These are phyloP conservation scores for Dione vanillae DNA, from an alignment of 2,888 invertebrate genomes.

Conservation along the genomic window DNA sequence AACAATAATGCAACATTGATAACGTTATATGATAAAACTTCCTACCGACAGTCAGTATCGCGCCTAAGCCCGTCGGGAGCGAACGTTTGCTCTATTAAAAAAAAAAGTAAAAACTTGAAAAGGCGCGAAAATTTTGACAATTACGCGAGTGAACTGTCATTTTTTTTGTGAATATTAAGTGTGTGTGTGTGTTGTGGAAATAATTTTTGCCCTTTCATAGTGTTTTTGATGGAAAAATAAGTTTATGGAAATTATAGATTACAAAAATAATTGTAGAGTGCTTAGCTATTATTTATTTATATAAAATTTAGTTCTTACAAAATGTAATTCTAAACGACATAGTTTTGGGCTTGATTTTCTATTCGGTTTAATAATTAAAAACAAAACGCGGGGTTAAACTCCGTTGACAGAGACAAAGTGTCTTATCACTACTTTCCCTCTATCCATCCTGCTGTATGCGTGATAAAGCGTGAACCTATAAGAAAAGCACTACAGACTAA, in stretches of 20 bases:
- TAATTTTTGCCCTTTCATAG: not conserved
- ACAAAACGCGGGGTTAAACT: too few species aligned
- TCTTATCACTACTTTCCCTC: too few species aligned
- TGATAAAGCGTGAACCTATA: too few species aligned
- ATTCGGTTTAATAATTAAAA: too few species aligned
- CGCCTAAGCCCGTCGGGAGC: slow-evolving; percentile 5
- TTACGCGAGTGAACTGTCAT: not conserved
- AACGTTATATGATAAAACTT: slow-evolving; percentile 21
- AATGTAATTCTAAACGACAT: too few species aligned
- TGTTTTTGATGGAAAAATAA: not conserved
- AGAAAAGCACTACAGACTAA: not conserved
- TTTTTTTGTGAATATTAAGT: not conserved
- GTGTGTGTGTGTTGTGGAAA: not conserved
- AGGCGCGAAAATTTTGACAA: slow-evolving; percentile 21
- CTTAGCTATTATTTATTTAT: too few species aligned
- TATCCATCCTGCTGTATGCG: too few species aligned
- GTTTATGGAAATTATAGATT: not conserved
- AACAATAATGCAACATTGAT: slow-evolving; percentile 5
- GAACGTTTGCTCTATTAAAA: slow-evolving; percentile 1
- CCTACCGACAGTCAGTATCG: slow-evolving; percentile 9
- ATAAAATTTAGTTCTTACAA: too few species aligned
- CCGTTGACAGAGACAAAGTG: too few species aligned
- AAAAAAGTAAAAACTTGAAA: slow-evolving; percentile 9
- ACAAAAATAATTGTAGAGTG: not conserved
- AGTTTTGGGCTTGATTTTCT: too few species aligned